A percentile compares a stretch with the other conserved stretches of the same genome.
Evolutionary conservation across 2,797 vertebrate species (phyloP).

Genomic region (Vultur gryphus): DNA sequence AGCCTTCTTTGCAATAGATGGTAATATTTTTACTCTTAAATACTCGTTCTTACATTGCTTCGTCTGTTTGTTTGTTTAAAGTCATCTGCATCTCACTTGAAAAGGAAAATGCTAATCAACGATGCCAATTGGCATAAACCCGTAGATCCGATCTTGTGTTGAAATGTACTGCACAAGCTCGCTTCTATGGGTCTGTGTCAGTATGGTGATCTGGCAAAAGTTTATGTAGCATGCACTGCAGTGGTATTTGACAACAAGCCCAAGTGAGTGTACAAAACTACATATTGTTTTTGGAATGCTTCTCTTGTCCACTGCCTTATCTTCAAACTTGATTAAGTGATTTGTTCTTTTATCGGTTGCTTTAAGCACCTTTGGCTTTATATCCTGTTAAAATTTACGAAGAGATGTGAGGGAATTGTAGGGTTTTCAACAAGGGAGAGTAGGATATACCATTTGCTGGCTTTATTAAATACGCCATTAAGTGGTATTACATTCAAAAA

Average conservation of each 20-base stretch:
- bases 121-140: slow-evolving; percentile 96
- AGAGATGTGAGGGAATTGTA: not conserved
- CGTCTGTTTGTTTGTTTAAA: not conserved
- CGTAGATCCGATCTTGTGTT: slow-evolving; percentile 99
- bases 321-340: not conserved
- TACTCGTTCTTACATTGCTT: not conserved
- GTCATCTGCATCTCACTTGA: not conserved
- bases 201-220: slow-evolving; percentile 82
- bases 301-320: not conserved
- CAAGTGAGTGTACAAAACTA: not conserved
- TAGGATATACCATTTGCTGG: not conserved
- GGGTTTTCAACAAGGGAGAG: not conserved
- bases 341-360: not conserved
- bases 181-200: slow-evolving; percentile 99
- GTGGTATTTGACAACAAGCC: not conserved
- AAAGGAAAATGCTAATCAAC: not conserved
- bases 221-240: not conserved
- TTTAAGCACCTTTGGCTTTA: not conserved
- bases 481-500: not conserved
- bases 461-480: not conserved
- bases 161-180: slow-evolving; percentile 93
- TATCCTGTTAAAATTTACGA: not conserved
- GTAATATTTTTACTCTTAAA: not conserved
- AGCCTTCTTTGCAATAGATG: not conserved
- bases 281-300: not conserved